phyloP scores from a whole-genome alignment of 2,888 invertebrate species.

The Drosophila anceps region DNA sequence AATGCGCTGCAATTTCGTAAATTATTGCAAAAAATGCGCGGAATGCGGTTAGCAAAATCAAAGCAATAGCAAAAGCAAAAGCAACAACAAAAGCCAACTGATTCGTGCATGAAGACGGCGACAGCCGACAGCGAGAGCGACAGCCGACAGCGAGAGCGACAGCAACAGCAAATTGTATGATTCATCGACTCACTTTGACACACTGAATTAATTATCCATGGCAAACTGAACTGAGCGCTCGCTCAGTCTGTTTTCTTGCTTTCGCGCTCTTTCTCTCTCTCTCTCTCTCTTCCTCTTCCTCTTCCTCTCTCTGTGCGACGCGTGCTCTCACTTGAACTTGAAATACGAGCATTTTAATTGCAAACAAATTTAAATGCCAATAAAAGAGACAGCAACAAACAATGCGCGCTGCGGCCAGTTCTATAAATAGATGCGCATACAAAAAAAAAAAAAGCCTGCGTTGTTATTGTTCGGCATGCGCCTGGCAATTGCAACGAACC shows the following conservation, averaged over 20 bases:
- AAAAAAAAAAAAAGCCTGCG: conserved; percentile 12
- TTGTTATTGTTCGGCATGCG: neutral
- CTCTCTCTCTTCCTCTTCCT: neutral
- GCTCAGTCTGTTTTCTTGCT: conserved; percentile 11
- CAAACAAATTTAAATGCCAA: conserved; percentile 64
- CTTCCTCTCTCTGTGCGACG: conserved; percentile 24
- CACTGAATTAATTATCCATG: conserved; percentile 64
- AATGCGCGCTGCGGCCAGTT: conserved; percentile 11
- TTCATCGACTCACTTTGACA: conserved; percentile 69
- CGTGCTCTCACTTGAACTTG: conserved; percentile 73
- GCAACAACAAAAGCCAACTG: conserved; percentile 17
- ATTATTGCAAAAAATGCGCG: conserved; percentile 68
- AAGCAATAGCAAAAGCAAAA: conserved; percentile 4
- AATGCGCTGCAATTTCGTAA: conserved; percentile 54
- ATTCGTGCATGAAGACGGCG: conserved; percentile 28
- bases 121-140: conserved; percentile 21
- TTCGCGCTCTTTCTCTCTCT: conserved; percentile 7
- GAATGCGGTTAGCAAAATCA: conserved; percentile 64
- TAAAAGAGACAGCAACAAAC: conserved; percentile 41
- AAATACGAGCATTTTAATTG: conserved; percentile 56
- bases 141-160: conserved; percentile 29
- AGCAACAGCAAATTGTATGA: conserved; percentile 50
- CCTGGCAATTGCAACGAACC: conserved; percentile 18
- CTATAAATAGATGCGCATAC: conserved; percentile 33
- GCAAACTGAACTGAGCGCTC: conserved; percentile 13